Evolutionary conservation across 2,888 invertebrate species (phyloP).

Genomic region (Leptinotarsa juncta): DNA sequence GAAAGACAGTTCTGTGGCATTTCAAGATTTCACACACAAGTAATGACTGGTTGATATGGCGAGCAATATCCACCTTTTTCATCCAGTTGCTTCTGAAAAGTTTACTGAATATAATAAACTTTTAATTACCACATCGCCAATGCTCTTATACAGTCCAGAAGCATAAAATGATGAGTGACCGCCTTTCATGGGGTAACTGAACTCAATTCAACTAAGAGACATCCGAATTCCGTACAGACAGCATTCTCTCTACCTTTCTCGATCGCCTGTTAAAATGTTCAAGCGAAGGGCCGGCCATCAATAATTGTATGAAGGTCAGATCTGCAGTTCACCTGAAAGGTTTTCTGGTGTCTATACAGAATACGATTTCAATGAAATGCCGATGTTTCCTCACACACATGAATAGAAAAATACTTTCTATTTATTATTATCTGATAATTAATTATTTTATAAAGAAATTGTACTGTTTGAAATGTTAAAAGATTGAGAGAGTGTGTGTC

Average conservation of each 20-base stretch:
- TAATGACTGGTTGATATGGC: neutral
- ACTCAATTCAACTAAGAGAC: constrained; percentile 23
- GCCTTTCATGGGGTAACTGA: constrained; percentile 27
- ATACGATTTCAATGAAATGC: too few species aligned
- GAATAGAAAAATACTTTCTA: too few species aligned
- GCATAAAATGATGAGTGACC: constrained; percentile 19
- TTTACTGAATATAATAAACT: constrained; percentile 2
- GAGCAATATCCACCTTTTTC: constrained; percentile 6
- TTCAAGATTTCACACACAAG: constrained; percentile 6
- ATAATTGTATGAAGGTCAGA: neutral
- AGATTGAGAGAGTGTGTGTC: too few species aligned
- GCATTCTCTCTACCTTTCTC: constrained; percentile 17
- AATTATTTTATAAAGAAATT: too few species aligned
- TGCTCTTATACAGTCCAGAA: constrained; percentile 9
- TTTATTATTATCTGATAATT: too few species aligned
- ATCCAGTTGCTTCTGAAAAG: neutral
- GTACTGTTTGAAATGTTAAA: too few species aligned
- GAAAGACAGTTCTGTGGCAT: constrained; percentile 10
- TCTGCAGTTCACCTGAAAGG: neutral
- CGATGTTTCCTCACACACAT: too few species aligned
- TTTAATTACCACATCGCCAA: neutral
- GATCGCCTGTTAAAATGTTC: neutral
- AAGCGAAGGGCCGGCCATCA: neutral
- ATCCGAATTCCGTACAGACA: constrained; percentile 9
- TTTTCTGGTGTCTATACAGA: too few species aligned